phyloP scores from a whole-genome alignment of 2,113 vertebrate species.

The Thamnophis sirtalis region DNA sequence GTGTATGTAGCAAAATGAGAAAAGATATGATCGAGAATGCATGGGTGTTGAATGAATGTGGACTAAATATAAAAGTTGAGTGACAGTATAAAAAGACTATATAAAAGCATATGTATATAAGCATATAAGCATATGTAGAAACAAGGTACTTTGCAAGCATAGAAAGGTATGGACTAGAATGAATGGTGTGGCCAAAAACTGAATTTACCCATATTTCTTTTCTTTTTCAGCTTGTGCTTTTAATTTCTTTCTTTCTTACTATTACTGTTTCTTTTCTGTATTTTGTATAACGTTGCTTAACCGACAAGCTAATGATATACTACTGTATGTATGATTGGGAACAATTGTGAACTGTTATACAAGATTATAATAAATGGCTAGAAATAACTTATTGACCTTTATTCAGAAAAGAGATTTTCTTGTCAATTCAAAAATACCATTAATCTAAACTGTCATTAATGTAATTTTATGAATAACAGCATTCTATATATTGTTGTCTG shows the following conservation, averaged over 20 bases:
- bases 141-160: too few relatives aligned
- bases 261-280: neutral
- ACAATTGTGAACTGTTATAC: neutral
- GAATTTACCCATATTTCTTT: neutral
- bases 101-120: too few relatives aligned
- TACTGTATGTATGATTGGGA: neutral
- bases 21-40: neutral
- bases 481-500: neutral
- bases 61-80: neutral
- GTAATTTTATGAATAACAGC: neutral
- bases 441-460: neutral
- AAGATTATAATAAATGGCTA: neutral
- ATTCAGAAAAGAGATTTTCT: neutral
- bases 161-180: neutral
- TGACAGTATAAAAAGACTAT: neutral
- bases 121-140: neutral
- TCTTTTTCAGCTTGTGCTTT: neutral
- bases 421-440: neutral
- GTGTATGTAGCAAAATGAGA: neutral
- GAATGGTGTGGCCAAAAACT: neutral
- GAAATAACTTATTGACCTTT: neutral
- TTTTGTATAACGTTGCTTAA: neutral
- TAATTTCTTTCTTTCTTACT: neutral
- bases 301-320: neutral
- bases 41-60: neutral